Conservation (phyloP, 2,113 vertebrate genomes). For the Toxostoma redivivum region DNA sequence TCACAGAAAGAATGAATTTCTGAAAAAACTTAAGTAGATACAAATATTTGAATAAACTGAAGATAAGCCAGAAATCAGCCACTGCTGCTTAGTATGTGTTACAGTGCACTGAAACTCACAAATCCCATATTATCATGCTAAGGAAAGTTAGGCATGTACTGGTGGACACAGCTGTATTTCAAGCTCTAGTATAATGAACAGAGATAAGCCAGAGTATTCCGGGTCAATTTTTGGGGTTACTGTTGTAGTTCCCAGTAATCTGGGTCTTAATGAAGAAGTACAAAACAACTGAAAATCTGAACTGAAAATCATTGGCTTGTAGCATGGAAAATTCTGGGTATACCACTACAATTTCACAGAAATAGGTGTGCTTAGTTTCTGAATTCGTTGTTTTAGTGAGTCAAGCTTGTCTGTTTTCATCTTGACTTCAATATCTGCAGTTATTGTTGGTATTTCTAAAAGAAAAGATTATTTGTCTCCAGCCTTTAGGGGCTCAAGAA, state of each 20-base stretch:
- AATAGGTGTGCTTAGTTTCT: neutral
- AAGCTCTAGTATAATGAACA: neutral
- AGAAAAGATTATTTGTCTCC: neutral
- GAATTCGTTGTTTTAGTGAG: neutral
- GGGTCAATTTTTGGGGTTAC: neutral
- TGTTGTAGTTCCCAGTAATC: neutral
- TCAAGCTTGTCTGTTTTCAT: neutral
- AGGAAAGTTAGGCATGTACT: neutral
- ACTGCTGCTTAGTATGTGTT: neutral
- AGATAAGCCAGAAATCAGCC: neutral
- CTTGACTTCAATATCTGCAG: neutral
- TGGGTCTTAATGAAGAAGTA: neutral
- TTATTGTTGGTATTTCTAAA: neutral
- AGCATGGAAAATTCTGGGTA: neutral
- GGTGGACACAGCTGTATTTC: neutral
- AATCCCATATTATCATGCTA: neutral
- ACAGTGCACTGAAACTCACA: neutral
- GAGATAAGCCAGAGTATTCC: neutral
- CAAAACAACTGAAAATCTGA: neutral
- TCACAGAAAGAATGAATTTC: neutral
- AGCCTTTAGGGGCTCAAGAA: neutral
- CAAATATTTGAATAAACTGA: neutral
- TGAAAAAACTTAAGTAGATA: neutral
- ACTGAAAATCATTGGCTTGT: neutral
- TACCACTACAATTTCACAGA: neutral